Conservation (phyloP, 2,113 vertebrate genomes). For the Ceyx cyanopectus region DNA sequence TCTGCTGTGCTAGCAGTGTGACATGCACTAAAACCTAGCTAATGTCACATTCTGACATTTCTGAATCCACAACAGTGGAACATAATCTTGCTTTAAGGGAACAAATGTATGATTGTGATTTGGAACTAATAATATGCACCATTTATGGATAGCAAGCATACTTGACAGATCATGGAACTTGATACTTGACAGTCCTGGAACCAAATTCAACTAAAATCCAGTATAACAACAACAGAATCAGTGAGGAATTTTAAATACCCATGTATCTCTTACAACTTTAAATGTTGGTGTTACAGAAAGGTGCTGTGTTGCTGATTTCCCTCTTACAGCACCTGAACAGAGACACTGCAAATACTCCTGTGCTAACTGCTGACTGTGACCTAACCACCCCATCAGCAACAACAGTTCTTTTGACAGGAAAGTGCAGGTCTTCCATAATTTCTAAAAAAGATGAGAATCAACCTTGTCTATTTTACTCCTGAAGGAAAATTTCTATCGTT, state of each 20-base stretch:
- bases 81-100: background rate
- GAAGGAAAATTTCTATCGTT: no score
- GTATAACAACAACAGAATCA: background rate
- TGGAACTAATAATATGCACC: background rate
- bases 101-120: background rate
- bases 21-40: background rate
- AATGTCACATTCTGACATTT: background rate
- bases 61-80: background rate
- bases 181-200: background rate
- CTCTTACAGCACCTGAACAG: background rate
- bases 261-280: background rate
- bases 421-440: background rate
- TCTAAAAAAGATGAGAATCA: background rate
- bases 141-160: background rate
- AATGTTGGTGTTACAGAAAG: background rate
- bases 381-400: background rate
- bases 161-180: background rate
- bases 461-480: no score
- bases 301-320: background rate
- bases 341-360: background rate
- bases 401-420: background rate
- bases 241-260: background rate
- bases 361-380: background rate
- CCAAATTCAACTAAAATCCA: background rate
- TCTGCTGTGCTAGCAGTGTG: background rate